Conservation (phyloP, 2,888 invertebrate species). For the Synanthedon vespiformis region DNA sequence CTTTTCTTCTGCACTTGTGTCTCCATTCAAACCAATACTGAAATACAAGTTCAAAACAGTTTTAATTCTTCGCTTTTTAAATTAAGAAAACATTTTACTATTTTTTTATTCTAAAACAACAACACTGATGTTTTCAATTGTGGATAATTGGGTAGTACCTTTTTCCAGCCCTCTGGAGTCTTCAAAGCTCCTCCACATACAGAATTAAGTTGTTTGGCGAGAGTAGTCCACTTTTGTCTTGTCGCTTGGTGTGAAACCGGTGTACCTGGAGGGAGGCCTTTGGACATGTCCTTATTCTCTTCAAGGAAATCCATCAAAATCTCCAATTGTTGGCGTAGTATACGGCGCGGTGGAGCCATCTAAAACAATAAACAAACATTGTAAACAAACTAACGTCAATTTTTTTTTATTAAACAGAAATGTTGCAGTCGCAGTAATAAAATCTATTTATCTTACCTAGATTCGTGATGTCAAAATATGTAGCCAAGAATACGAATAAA, state of each 20-base stretch:
- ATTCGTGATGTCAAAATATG: background rate
- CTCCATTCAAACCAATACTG: conserved; percentile 63
- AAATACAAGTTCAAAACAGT: conserved; percentile 9
- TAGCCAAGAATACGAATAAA: conserved; percentile 11
- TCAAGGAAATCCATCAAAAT: conserved; percentile 49
- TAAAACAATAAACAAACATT: conserved; percentile 8
- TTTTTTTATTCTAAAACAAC: background rate
- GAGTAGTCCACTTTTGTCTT: conserved; percentile 40
- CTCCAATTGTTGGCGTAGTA: conserved; percentile 42
- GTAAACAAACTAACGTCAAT: too few species aligned
- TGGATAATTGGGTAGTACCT: conserved; percentile 21
- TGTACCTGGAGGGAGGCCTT: conserved; percentile 29
- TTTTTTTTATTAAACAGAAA: background rate
- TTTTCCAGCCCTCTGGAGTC: conserved; percentile 53
- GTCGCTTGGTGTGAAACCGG: conserved; percentile 35
- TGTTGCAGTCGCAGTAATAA: too few species aligned
- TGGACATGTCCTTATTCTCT: conserved; percentile 42
- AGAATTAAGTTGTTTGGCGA: conserved; percentile 46
- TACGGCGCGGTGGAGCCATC: conserved; percentile 58
- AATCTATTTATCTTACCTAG: too few species aligned
- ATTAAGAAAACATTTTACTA: background rate
- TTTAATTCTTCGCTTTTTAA: background rate
- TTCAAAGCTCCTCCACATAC: conserved; percentile 41
- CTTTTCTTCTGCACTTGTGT: conserved; percentile 54
- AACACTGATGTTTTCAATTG: background rate